Evolutionary conservation across 1,140 invertebrate genomes (phyloP).

Genomic region (Philotrypesis tridentata): DNA sequence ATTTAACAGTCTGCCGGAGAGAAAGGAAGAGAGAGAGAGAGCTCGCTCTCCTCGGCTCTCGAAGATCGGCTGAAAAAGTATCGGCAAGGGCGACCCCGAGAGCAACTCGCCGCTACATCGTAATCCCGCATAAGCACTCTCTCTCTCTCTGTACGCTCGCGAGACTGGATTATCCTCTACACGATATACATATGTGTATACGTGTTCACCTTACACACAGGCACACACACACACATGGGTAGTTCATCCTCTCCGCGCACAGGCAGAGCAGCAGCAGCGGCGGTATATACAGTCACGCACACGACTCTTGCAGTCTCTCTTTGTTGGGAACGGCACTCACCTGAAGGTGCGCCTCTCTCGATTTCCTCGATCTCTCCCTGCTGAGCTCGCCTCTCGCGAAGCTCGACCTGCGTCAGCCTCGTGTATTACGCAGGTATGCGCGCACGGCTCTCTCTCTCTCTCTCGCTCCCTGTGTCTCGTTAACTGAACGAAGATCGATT

Average conservation of each 20-base stretch:
- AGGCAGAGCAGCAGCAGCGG: background rate
- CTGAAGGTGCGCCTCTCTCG: slow-evolving; percentile 37
- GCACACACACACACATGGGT: background rate
- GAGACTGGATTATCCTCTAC: slow-evolving; percentile 1
- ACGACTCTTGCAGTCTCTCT: background rate
- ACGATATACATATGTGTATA: no score
- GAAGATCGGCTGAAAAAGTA: background rate
- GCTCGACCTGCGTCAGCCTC: no score
- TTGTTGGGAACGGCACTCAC: slow-evolving; percentile 21
- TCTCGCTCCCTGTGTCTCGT: no score
- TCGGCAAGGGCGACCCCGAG: background rate
- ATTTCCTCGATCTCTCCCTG: background rate
- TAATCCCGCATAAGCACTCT: no score
- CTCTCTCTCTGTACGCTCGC: background rate
- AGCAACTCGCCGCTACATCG: background rate
- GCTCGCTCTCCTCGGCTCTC: no score
- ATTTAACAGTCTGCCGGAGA: no score
- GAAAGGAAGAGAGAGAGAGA: no score
- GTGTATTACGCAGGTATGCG: no score
- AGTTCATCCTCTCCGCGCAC: background rate
- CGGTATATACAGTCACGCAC: background rate
- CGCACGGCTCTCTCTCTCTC: no score
- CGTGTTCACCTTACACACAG: no score
- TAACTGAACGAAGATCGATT: no score
- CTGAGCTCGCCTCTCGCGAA: background rate